phyloP scores from a whole-genome alignment of 2,113 vertebrate genomes.

The Eidolon helvum region DNA sequence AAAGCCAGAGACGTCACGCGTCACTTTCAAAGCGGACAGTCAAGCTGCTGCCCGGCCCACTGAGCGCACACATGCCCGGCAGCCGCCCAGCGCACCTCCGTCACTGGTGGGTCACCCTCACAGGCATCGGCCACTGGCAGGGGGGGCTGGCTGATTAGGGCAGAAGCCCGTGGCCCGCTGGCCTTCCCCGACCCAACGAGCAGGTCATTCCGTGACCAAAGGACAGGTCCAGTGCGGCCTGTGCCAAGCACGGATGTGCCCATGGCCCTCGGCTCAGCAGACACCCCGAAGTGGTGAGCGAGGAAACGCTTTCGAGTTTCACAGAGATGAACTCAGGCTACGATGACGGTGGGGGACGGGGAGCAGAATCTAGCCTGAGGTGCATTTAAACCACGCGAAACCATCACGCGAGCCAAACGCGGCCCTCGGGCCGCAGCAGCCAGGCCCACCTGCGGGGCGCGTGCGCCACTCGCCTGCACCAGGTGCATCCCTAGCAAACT shows the following conservation, averaged over 20 bases:
- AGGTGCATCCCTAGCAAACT: background rate
- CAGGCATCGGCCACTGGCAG: fast-evolving
- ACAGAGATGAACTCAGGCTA: background rate
- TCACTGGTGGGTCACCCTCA: background rate
- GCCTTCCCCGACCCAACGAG: no score
- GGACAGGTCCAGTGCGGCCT: fast-evolving
- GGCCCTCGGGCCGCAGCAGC: background rate
- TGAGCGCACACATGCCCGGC: fast-evolving
- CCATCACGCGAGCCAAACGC: fast-evolving
- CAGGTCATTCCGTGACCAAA: background rate
- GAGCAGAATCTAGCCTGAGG: background rate
- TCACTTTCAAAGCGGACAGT: background rate
- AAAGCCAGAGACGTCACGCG: background rate
- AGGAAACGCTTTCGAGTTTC: background rate
- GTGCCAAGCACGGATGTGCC: no score
- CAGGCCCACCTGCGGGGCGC: no score
- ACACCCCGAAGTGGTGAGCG: fast-evolving
- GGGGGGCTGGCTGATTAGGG: no score
- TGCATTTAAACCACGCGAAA: background rate
- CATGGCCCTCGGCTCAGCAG: fast-evolving
- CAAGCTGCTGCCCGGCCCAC: background rate
- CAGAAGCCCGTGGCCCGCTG: fast-evolving
- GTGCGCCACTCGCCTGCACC: no score
- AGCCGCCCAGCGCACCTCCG: background rate
- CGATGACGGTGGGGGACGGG: fast-evolving